Evolutionary conservation across 2,113 vertebrate genomes (phyloP).

Genomic region (Cranoglanis bouderius): DNA sequence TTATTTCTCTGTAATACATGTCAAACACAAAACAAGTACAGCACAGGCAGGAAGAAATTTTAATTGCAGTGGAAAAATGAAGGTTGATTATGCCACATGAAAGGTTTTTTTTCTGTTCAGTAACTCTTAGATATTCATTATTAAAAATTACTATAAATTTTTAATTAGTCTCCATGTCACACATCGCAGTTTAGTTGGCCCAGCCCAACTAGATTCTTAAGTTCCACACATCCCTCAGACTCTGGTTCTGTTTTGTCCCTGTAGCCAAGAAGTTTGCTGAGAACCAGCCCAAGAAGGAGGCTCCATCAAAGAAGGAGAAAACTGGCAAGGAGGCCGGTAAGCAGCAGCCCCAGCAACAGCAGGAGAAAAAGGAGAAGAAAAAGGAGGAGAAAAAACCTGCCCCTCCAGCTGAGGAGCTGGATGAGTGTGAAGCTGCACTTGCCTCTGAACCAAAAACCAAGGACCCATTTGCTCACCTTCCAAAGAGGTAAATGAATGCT

Average conservation of each 20-base stretch:
- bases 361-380: conserved; percentile 80
- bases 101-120: neutral
- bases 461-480: conserved; percentile 87
- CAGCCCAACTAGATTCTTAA: too few relatives aligned
- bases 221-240: neutral
- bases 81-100: neutral
- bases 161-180: neutral
- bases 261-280: conserved; percentile 90
- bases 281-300: conserved; percentile 87
- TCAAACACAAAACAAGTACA: neutral
- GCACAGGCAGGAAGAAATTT: neutral
- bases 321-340: conserved; percentile 70
- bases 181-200: neutral
- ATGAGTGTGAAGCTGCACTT: conserved; percentile 84
- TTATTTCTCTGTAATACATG: neutral
- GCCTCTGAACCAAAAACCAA: conserved; percentile 87
- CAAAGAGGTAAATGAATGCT: conserved; percentile 79
- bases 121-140: neutral
- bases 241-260: conserved; percentile 6
- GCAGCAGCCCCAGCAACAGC: conserved; percentile 65
- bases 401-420: conserved; percentile 79
- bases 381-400: conserved; percentile 82
- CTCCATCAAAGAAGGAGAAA: conserved; percentile 83
- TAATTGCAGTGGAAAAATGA: neutral
- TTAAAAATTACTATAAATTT: neutral